phyloP scores from a whole-genome alignment of 2,888 invertebrate genomes.

The Sarcophaga rosellei region DNA sequence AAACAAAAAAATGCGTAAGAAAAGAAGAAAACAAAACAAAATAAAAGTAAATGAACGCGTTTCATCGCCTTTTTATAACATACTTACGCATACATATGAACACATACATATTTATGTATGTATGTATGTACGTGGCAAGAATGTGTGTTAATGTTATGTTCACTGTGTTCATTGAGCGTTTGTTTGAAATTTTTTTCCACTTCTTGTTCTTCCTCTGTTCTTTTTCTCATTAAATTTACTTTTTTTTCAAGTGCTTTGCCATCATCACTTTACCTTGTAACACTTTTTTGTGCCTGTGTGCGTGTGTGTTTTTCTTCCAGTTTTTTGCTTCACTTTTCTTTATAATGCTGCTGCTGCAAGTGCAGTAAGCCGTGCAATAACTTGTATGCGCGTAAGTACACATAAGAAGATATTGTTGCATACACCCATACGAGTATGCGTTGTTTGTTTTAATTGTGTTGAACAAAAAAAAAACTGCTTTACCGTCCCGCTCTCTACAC shows the following conservation, averaged over 20 bases:
- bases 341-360: not conserved
- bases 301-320: not conserved
- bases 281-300: slow-evolving; percentile 37
- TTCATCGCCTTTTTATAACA: not conserved
- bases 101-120: not conserved
- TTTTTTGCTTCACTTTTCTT: too few relatives aligned
- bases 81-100: too few relatives aligned
- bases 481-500: too few relatives aligned
- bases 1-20: not conserved
- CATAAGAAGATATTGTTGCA: too few relatives aligned
- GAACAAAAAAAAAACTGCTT: too few relatives aligned
- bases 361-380: slow-evolving; percentile 32
- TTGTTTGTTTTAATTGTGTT: too few relatives aligned
- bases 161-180: slow-evolving; percentile 34
- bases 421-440: too few relatives aligned
- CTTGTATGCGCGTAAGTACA: not conserved
- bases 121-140: not conserved
- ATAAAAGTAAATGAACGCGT: not conserved
- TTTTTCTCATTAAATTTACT: not conserved
- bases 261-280: slow-evolving; percentile 65
- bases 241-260: slow-evolving; percentile 60
- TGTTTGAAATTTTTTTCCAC: not conserved
- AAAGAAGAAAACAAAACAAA: too few relatives aligned
- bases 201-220: too few relatives aligned
- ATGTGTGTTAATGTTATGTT: slow-evolving; percentile 57